Evolutionary conservation across 1,140 invertebrate genomes (phyloP), one percentile per base, ranked within the genome.

Genomic region (Berghia stephanieae): DNA sequence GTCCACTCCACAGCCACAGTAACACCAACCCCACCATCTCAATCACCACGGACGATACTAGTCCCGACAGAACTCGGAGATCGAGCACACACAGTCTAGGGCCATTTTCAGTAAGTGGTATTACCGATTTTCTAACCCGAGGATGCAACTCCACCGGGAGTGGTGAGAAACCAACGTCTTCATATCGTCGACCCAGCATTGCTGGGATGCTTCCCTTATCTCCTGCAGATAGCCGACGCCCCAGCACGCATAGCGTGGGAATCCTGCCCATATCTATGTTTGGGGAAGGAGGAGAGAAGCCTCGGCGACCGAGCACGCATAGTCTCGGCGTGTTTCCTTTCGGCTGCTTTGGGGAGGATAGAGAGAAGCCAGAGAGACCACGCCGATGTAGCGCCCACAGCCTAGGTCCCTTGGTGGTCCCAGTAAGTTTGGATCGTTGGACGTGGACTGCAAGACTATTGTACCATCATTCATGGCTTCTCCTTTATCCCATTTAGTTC

Each of bases 81-180:
- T 82, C 85, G 55, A 86, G 85, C 73, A 84, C 85, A 38, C 84
- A 86, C 79, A 87, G 85, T 77, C 80, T 87, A 36, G 86, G 86
- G 57, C 83, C 84, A 6, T 86, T 85, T 67, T 83, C 84, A 74
- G 85, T 87, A 86, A 87, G 86, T 86, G 84, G 84, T 72, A 83
- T 86, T 77, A 81, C 82, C 49, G 84, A 86, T 73, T 83, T 80
- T 66, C 79, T 82, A 38, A 69, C 77, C 60, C 78, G 80, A 75
- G 84, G 81, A 78, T 71, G 71, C 70, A 76, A 24, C 72, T 75
- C 81, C 60, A 43, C 68, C 63, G 79, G 75, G 71, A 75, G 67
- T 57, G 80, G 72, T 57, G 79, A n/a, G n/a, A n/a, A n/a, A n/a
- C n/a, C n/a, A n/a, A 72, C 57, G 78, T 78, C 52, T 74, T 79